Percentiles rank a stretch among this genome's conserved stretches.
Evolutionary conservation across 2,113 vertebrate genomes (phyloP).

Genomic region (Malurus elegans): DNA sequence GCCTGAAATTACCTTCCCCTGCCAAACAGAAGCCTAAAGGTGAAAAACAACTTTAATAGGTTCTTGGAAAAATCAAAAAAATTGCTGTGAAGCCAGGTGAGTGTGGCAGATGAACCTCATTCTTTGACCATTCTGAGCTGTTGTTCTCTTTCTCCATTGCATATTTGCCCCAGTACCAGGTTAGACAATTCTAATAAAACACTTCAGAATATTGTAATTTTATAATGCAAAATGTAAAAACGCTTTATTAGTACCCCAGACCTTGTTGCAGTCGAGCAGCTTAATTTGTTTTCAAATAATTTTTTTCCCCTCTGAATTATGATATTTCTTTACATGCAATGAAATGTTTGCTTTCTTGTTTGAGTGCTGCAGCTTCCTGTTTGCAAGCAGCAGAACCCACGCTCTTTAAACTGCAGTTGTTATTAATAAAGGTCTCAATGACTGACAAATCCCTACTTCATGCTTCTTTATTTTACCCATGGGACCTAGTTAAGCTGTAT

Average conservation of each 20-base stretch:
- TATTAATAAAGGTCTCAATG: slow-evolving; percentile 56
- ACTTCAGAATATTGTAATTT: neutral
- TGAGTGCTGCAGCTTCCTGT: slow-evolving; percentile 14
- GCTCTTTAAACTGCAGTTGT: slow-evolving; percentile 8
- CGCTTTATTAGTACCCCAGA: neutral
- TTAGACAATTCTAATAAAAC: neutral
- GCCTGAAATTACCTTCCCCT: neutral
- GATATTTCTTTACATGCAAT: neutral
- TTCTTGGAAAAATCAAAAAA: neutral
- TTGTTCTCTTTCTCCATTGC: neutral
- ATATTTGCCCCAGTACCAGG: neutral
- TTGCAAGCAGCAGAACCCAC: neutral
- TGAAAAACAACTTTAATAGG: neutral
- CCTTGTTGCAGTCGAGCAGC: neutral
- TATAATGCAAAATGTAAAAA: neutral
- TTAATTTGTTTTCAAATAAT: neutral
- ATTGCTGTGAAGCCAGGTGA: neutral
- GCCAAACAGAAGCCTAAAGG: neutral
- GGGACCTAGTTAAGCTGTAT: slow-evolving; percentile 35
- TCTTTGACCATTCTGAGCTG: neutral
- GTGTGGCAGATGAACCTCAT: neutral
- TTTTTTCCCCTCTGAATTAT: neutral
- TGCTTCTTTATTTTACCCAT: slow-evolving; percentile 48
- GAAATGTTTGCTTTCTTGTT: neutral
- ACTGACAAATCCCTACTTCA: slow-evolving; percentile 56